Conservation (phyloP, 2,113 vertebrate genomes). For the Macaca nemestrina region DNA sequence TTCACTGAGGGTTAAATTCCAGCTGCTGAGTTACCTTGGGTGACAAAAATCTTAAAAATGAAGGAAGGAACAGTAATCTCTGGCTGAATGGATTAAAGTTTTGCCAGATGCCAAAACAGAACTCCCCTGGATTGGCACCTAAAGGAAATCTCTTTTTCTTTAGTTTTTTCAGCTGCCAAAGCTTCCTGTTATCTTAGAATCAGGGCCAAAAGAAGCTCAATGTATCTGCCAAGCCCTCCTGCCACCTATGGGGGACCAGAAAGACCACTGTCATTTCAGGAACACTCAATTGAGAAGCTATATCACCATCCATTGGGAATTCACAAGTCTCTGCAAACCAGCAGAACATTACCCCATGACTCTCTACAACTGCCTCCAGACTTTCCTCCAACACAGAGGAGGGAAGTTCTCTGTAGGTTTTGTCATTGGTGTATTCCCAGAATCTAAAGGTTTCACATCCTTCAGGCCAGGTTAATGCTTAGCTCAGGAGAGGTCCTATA, state of each 20-base stretch:
- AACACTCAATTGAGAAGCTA: background rate
- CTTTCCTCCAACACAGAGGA: background rate
- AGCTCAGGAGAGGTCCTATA: background rate
- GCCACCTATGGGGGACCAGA: fast-evolving
- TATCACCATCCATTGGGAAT: background rate
- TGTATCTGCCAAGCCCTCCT: background rate
- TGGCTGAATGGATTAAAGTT: background rate
- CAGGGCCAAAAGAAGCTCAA: background rate
- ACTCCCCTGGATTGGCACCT: background rate
- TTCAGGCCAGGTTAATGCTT: background rate
- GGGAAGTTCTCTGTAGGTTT: background rate
- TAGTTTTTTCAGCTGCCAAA: background rate
- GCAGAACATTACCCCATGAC: background rate
- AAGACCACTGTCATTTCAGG: background rate
- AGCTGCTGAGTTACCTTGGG: background rate
- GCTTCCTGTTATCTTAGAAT: background rate
- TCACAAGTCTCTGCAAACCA: background rate
- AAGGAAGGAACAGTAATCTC: background rate
- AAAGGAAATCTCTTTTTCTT: background rate
- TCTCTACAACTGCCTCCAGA: background rate
- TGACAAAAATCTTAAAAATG: background rate
- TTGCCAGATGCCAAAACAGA: background rate
- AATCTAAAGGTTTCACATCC: background rate
- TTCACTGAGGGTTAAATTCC: background rate
- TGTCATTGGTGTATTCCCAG: background rate